These are phyloP conservation scores for Littorina saxatilis DNA, from an alignment of 1,140 invertebrate genomes.

Conservation along the genomic window DNA sequence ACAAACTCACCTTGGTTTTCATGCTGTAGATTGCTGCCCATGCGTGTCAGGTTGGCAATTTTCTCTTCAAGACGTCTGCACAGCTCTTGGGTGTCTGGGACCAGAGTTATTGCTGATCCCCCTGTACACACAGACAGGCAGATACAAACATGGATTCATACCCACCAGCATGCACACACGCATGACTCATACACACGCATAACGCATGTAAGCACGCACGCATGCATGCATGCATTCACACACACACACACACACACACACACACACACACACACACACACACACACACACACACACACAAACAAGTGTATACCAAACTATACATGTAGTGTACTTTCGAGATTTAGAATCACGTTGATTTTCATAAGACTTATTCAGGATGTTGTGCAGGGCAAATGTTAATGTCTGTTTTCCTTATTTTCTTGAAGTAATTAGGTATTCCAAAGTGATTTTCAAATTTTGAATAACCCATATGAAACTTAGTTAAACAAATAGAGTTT, in stretches of 20 bases:
- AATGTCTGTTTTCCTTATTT: too few species aligned
- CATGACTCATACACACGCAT: neutral
- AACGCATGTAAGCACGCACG: neutral
- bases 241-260: conserved; percentile 22
- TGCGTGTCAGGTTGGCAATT: conserved; percentile 60
- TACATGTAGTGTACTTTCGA: too few species aligned
- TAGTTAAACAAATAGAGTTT: too few species aligned
- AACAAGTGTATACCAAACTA: neutral
- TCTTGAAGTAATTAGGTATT: too few species aligned
- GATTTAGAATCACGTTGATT: too few species aligned
- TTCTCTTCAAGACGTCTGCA: conserved; percentile 64
- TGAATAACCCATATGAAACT: too few species aligned
- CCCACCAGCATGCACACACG: neutral
- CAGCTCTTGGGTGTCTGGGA: conserved; percentile 58
- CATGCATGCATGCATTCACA: neutral
- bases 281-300: neutral
- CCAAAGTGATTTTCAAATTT: too few species aligned
- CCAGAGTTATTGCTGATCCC: conserved; percentile 10
- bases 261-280: neutral
- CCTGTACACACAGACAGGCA: neutral
- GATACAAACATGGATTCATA: neutral
- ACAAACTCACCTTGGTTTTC: conserved; percentile 63
- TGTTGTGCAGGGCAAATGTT: too few species aligned
- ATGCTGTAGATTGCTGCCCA: conserved; percentile 63
- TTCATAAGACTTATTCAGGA: too few species aligned